Percentiles rank a stretch among this genome's conserved stretches.
Conservation (phyloP, 2,113 vertebrate species). For the Phycodurus eques region DNA sequence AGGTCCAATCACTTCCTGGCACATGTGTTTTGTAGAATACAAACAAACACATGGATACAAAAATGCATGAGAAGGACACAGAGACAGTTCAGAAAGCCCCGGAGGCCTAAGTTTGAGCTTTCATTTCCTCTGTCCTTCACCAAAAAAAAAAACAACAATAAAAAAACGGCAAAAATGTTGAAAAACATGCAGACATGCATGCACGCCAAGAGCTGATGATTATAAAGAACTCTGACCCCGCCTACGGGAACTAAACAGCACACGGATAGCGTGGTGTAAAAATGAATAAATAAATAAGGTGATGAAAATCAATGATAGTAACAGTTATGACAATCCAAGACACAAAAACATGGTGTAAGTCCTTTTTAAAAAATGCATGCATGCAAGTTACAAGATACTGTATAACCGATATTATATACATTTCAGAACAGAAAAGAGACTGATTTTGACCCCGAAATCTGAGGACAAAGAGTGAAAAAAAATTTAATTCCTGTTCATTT, state of each 20-base stretch:
- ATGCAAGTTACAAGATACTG: no score
- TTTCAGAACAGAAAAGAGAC: no score
- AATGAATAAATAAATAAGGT: conserved; percentile 17
- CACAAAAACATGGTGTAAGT: neutral
- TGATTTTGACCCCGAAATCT: no score
- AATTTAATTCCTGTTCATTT: no score
- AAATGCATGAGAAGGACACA: conserved; percentile 53
- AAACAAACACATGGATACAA: neutral
- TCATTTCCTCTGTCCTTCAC: conserved; percentile 75
- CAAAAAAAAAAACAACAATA: conserved; percentile 39
- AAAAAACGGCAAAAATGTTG: conserved; percentile 12
- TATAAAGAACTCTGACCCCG: conserved; percentile 50
- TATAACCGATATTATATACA: no score
- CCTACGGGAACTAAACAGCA: conserved; percentile 42
- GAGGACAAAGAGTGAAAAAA: no score
- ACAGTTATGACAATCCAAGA: neutral
- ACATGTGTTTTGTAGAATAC: neutral
- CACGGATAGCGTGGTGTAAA: conserved; percentile 21
- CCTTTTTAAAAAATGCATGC: neutral
- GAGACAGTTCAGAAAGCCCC: conserved; percentile 66
- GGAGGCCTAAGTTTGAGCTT: conserved; percentile 68
- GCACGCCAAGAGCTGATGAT: conserved; percentile 38
- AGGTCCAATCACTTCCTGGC: neutral
- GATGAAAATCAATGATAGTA: neutral
- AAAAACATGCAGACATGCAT: conserved; percentile 23